Base-by-base conservation (phyloP, 1,140 invertebrate genomes). In the Drosophila jambulina region DNA sequence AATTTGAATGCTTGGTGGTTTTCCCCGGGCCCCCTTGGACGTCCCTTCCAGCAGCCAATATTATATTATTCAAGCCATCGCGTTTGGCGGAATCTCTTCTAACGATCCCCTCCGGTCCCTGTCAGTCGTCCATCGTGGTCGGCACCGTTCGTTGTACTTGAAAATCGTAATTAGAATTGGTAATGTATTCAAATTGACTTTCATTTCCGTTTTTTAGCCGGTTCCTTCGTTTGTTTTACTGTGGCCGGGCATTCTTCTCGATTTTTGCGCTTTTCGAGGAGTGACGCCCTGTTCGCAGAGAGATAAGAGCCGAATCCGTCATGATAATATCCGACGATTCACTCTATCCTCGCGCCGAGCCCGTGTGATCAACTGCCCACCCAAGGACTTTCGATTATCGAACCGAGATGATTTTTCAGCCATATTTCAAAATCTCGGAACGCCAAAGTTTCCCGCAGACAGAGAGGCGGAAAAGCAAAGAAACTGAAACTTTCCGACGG, bases 151-250 rank as follows among this genome's bases (percentile, higher is more conserved):
- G 79, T 68, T 91, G 82, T 85, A 82, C 86, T 90, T 90, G 86
- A 90, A 90, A 90, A 90, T 90, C 83, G 91, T 82, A 92, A 92
- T 92, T 92, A 92, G 91, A 92, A 92, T 92, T 92, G 91, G 78
- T 91, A 92, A 92, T 91, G 87, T 92, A 92, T 92, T 92, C 91
- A 92, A 92, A 92, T 92, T 91, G 85, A 92, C 86, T 91, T 92
- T 92, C 86, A 91, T 91, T 92, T 87, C 82, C 78, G 83, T 87
- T 82, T 42, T 54, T 45, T 51, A 57, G 68, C 42, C 36, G 54
- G 69, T 21, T 34, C 36, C 21, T 60, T 60, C 70, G 69, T 74
- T 81, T 78, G 77, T 77, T 77, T 78, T 80, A 57, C 59, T 59
- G 63, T 49, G 64, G 62, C 54, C 48, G 64, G 64, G 49, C 43